Conservation (phyloP, 2,113 vertebrate species). For the Pterocles burchelli region DNA sequence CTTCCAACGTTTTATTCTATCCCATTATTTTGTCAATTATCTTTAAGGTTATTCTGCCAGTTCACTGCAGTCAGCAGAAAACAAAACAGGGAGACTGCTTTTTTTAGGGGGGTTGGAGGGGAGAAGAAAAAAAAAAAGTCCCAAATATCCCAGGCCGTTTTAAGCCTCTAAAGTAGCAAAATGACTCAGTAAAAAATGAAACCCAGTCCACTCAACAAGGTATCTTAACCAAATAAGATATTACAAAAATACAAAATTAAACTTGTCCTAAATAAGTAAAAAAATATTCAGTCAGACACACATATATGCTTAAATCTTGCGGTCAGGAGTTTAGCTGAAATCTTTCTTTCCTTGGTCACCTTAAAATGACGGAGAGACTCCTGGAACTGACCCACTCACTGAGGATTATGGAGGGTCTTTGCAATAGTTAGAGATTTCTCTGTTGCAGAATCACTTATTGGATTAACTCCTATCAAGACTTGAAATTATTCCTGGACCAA, state of each 20-base stretch:
- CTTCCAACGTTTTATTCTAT: conserved; percentile 53
- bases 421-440: neutral
- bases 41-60: conserved; percentile 27
- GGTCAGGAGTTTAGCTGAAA: neutral
- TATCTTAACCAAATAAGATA: neutral
- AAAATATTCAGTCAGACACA: neutral
- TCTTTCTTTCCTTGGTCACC: neutral
- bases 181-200: conserved; percentile 36
- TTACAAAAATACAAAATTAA: neutral
- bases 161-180: neutral
- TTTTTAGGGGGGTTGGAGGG: neutral
- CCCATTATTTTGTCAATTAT: conserved; percentile 61
- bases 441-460: neutral
- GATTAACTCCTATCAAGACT: neutral
- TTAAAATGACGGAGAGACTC: neutral
- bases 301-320: neutral
- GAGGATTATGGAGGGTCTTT: neutral
- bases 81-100: neutral
- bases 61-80: conserved; percentile 47
- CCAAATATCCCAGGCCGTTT: neutral
- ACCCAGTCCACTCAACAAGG: neutral
- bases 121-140: neutral
- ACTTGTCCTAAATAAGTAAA: neutral
- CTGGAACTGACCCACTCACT: neutral
- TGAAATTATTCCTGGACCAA: neutral